These are phyloP conservation scores for Pollenia labialis DNA, from an alignment of 2,888 invertebrate species.

Conservation along the genomic window DNA sequence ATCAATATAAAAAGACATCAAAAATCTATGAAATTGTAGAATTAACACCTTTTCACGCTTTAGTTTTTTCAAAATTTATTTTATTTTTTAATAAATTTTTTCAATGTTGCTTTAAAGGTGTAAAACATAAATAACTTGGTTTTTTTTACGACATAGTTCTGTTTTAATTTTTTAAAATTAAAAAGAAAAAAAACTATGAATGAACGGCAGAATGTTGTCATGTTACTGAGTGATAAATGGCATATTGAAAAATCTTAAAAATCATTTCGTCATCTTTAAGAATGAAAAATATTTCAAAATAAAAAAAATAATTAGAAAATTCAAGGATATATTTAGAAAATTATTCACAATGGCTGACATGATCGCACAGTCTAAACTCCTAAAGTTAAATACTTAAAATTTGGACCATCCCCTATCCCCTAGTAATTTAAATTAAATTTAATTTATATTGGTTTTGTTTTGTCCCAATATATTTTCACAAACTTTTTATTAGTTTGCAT, in stretches of 20 bases:
- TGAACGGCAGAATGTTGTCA: constrained; percentile 12
- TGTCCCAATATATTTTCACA: too few species aligned
- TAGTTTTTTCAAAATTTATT: background rate
- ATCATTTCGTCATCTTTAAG: background rate
- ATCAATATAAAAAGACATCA: background rate
- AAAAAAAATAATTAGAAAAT: too few species aligned
- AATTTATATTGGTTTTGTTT: too few species aligned
- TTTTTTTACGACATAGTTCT: background rate
- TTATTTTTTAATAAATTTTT: constrained; percentile 1
- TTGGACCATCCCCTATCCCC: too few species aligned
- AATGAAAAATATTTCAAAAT: too few species aligned
- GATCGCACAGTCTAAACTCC: too few species aligned
- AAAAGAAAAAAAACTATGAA: constrained; percentile 5
- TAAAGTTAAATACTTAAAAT: too few species aligned
- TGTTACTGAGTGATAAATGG: constrained; percentile 15
- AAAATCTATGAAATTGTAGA: constrained; percentile 14
- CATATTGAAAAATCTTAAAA: constrained; percentile 11
- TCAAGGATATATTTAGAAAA: too few species aligned
- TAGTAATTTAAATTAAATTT: too few species aligned
- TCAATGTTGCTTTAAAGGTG: background rate
- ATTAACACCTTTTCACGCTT: background rate
- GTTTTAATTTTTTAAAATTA: background rate
- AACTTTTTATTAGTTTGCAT: too few species aligned
- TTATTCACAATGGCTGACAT: too few species aligned
- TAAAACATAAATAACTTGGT: constrained; percentile 7